Evolutionary conservation across 2,797 vertebrate species (phyloP), one percentile per base, ranked within the genome.

Genomic region (Gymnoscopelus braueri): DNA sequence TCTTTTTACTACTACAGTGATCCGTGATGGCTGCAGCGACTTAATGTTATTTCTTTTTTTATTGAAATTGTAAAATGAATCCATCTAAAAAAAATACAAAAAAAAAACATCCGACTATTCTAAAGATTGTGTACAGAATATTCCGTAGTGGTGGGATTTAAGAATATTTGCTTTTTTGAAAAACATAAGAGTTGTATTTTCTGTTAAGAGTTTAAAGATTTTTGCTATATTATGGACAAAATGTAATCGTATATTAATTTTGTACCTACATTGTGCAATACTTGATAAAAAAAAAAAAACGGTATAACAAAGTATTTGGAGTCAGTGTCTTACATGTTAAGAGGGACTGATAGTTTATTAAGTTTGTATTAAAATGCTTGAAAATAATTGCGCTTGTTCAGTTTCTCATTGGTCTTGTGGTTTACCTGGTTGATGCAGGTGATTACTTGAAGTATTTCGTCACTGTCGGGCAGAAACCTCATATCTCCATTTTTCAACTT

Each of bases 341-440:
- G 97, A 97, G 95, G 95, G 95, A 96, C 96, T 98, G 96, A 98
- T 98, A 96, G 96, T 98, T 99, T 99, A 98, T 98, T 99, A 98
- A 98, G 96, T 98, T 99, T 98, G 95, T 98, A 98, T 98, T 98
- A 98, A 99, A 99, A 97, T 94, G 94, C 94, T 98, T 97, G 94
- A 96, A 98, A 94, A 87, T 73, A 91, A 80, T 89, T 26, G 15
- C 77, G 32, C 69, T 82, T 80, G 80, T 84, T 86, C 75, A 73
- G 72, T 84, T 89, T 83, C 87, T 90, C 69, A 19, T 84, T 81
- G 77, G 44, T 75, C 67, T 71, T 72, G 29, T 60, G 35, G 26
- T 49, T 15, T 54, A 61, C 8, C 39, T 65, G 61, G 52, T 63
- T 39, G 13, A 65, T 14, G 1, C 44, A 2, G 53, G 24, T 60